Conservation (phyloP, 2,797 vertebrate species). For the Chaetodon trifasciatus region DNA sequence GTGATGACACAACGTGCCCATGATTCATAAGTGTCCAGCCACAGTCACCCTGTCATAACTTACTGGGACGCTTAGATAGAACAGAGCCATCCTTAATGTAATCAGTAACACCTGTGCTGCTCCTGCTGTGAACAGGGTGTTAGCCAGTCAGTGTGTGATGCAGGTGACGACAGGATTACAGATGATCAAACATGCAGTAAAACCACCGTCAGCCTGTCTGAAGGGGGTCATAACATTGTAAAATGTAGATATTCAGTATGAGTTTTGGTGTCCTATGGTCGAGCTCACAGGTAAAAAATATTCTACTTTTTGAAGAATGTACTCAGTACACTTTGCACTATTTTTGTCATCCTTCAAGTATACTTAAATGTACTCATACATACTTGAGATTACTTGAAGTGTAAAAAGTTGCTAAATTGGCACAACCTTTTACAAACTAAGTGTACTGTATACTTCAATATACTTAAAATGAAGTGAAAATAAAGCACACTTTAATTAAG, state of each 20-base stretch:
- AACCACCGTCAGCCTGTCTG: neutral
- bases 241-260: neutral
- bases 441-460: too few relatives aligned
- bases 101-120: neutral
- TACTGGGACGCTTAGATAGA: neutral
- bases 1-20: neutral
- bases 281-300: neutral
- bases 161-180: neutral
- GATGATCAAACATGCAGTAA: neutral
- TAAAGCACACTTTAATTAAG: too few relatives aligned
- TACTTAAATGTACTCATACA: too few relatives aligned
- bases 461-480: too few relatives aligned
- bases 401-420: too few relatives aligned
- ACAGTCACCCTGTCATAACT: neutral
- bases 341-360: too few relatives aligned
- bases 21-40: neutral
- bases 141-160: neutral
- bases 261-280: neutral
- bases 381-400: too few relatives aligned
- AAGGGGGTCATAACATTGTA: neutral
- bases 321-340: too few relatives aligned
- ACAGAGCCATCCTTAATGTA: neutral
- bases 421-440: too few relatives aligned
- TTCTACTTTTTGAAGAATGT: too few relatives aligned
- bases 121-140: neutral